A percentile compares a stretch with the other conserved stretches of the same genome.
These are phyloP conservation scores for Lophochroa leadbeateri DNA, from an alignment of 2,113 vertebrate species.

Conservation along the genomic window DNA sequence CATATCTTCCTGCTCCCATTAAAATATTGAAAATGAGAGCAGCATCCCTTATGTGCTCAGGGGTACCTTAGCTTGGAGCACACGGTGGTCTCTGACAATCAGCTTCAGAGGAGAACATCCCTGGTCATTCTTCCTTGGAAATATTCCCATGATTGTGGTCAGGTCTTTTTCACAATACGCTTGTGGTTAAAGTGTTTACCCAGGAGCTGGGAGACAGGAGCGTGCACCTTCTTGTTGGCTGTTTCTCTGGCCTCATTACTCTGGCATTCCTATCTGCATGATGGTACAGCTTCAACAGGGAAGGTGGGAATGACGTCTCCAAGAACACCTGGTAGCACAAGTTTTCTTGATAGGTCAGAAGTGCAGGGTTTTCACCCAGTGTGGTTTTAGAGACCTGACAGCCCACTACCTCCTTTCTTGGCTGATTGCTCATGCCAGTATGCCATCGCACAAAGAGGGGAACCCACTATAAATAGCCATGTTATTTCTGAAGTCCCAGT, in stretches of 20 bases:
- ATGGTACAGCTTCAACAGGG: neutral
- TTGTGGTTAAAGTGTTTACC: neutral
- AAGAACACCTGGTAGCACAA: neutral
- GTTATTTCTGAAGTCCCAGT: neutral
- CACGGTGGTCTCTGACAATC: neutral
- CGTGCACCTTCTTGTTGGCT: neutral
- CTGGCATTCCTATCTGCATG: neutral
- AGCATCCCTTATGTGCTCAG: neutral
- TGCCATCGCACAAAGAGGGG: too few relatives aligned
- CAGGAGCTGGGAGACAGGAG: neutral
- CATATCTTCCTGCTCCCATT: neutral
- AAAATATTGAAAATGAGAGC: neutral
- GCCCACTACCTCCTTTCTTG: neutral
- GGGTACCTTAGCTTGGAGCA: neutral
- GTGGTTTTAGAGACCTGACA: neutral
- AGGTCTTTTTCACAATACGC: neutral
- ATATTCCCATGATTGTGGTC: neutral
- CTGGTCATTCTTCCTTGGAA: neutral
- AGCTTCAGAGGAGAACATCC: neutral
- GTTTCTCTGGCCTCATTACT: neutral
- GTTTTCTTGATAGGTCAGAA: neutral
- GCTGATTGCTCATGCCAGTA: neutral
- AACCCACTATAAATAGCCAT: neutral
- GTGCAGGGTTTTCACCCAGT: neutral
- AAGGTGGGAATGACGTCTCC: neutral